Evolutionary conservation across 2,113 vertebrate genomes (phyloP).

Genomic region (Microcebus tavaratra): DNA sequence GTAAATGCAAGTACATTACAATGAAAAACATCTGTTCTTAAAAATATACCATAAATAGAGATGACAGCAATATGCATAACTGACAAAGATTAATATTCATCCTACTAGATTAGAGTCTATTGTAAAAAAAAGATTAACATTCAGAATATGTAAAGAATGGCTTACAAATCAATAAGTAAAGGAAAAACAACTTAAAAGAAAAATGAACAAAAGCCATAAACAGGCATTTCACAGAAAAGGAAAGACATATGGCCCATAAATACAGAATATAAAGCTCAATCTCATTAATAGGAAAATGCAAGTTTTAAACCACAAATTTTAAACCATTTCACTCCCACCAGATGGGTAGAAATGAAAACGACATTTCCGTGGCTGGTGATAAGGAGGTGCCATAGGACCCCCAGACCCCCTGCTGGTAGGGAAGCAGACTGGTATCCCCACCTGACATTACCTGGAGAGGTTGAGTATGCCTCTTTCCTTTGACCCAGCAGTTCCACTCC

Average conservation of each 20-base stretch:
- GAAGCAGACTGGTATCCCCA: rapidly evolving
- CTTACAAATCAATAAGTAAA: background rate
- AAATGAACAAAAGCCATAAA: background rate
- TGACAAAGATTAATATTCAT: background rate
- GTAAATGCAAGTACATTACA: background rate
- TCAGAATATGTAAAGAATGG: background rate
- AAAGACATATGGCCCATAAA: background rate
- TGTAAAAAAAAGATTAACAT: background rate
- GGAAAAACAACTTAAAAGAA: background rate
- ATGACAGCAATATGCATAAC: background rate
- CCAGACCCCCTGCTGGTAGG: too few species aligned
- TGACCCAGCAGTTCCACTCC: background rate
- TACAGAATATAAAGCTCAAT: background rate
- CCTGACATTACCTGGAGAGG: background rate
- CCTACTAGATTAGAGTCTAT: too few species aligned
- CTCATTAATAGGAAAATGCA: background rate
- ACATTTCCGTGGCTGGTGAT: background rate
- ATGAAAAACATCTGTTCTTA: background rate
- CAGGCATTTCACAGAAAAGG: background rate
- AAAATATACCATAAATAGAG: background rate
- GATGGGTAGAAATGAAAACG: background rate
- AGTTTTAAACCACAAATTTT: background rate
- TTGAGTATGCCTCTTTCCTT: rapidly evolving
- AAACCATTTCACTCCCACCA: background rate
- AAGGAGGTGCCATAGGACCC: rapidly evolving